Conservation (phyloP, 2,888 invertebrate genomes). For the Timandra comae region DNA sequence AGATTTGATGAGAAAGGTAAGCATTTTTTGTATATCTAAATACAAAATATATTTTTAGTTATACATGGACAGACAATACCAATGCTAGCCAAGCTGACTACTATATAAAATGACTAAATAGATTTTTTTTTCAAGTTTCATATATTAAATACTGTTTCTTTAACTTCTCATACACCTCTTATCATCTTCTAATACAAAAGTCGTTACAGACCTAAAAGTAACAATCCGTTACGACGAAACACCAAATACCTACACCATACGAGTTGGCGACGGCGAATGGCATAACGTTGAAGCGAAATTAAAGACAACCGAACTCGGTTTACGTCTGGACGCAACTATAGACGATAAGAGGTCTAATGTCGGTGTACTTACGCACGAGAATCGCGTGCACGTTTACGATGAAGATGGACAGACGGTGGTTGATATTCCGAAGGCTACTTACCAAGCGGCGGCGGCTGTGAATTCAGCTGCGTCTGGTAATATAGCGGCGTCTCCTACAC, state of each 20-base stretch:
- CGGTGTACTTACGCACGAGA: constrained; percentile 47
- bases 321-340: constrained; percentile 41
- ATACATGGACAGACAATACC: no score
- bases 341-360: constrained; percentile 50
- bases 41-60: no score
- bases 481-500: constrained; percentile 92
- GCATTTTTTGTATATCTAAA: no score
- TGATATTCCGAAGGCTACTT: constrained; percentile 76
- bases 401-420: constrained; percentile 81
- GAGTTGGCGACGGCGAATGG: constrained; percentile 76
- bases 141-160: no score
- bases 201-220: constrained; percentile 69
- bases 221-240: constrained; percentile 72
- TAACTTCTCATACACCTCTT: no score
- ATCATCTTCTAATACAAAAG: no score
- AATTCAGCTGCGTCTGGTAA: constrained; percentile 44
- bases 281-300: constrained; percentile 52
- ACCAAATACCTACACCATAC: constrained; percentile 49
- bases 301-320: constrained; percentile 32
- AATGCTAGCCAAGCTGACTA: no score
- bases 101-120: no score
- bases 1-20: constrained; percentile 78
- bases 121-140: no score
- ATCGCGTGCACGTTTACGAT: constrained; percentile 61
- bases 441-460: constrained; percentile 62